Evolutionary conservation across 2,888 invertebrate species (phyloP).

Genomic region (Macrophya annulata): DNA sequence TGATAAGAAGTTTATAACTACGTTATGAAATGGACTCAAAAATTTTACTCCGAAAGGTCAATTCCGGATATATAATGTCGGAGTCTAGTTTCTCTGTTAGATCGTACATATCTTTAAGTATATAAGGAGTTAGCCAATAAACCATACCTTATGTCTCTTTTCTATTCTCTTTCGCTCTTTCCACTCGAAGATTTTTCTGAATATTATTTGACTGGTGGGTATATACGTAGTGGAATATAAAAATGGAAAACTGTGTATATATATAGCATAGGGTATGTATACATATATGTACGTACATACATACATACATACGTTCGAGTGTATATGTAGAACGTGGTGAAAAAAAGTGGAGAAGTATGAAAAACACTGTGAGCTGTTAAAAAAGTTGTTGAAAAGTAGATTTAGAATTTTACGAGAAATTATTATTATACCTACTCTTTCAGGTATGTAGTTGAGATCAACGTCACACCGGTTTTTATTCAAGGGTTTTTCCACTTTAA

Average conservation of each 20-base stretch:
- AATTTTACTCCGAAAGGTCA: neutral
- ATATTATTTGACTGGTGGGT: neutral
- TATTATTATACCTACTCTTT: neutral
- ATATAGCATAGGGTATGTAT: too few species aligned
- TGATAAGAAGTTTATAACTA: neutral
- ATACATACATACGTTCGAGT: too few species aligned
- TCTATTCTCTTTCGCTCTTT: neutral
- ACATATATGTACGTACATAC: too few species aligned
- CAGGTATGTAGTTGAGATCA: neutral
- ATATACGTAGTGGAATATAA: too few species aligned
- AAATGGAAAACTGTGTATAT: neutral
- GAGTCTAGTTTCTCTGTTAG: neutral
- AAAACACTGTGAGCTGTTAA: neutral
- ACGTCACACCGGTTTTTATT: neutral
- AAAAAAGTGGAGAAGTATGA: neutral
- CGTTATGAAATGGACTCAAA: neutral
- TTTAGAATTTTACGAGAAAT: neutral
- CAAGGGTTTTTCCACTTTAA: conserved; percentile 47
- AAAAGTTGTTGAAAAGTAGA: neutral
- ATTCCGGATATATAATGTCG: conserved; percentile 2
- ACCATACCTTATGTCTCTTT: neutral
- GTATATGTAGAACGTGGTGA: neutral
- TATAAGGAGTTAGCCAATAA: conserved; percentile 17
- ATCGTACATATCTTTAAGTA: neutral
- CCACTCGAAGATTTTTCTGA: neutral